These are phyloP conservation scores for Plodia interpunctella DNA, from an alignment of 1,140 invertebrate genomes.

Conservation along the genomic window DNA sequence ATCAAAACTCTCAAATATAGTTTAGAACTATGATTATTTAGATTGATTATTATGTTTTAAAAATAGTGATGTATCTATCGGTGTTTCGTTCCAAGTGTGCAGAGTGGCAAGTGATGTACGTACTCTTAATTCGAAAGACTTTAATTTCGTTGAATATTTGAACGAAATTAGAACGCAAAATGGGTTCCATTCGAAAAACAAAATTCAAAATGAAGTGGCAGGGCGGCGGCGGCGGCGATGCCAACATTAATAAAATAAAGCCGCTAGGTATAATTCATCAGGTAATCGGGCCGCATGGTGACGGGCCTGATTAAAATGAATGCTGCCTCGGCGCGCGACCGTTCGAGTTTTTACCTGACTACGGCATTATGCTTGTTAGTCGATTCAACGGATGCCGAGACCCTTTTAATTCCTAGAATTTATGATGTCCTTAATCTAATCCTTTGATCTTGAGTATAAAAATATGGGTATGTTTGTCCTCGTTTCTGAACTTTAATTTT, in stretches of 20 bases:
- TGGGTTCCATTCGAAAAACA: too few species aligned
- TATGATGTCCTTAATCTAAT: slow-evolving; percentile 23
- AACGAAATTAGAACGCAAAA: too few species aligned
- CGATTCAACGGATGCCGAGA: slow-evolving; percentile 8
- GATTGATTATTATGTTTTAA: too few species aligned
- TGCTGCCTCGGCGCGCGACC: slow-evolving; percentile 13
- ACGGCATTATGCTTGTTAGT: slow-evolving; percentile 28
- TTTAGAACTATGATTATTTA: too few species aligned
- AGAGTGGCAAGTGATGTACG: too few species aligned
- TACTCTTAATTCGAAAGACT: not conserved
- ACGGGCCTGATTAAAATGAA: slow-evolving; percentile 38
- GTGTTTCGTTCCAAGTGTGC: too few species aligned
- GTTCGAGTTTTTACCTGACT: slow-evolving; percentile 17
- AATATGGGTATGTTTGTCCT: too few species aligned
- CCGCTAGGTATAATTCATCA: slow-evolving; percentile 33
- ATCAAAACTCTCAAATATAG: too few species aligned
- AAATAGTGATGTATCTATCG: too few species aligned
- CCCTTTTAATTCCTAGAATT: slow-evolving; percentile 26
- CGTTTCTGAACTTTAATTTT: too few species aligned
- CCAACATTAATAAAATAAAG: slow-evolving; percentile 22
- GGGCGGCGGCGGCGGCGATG: too few species aligned
- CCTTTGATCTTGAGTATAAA: not conserved
- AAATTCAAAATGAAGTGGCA: too few species aligned
- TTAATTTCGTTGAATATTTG: not conserved
- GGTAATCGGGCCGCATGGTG: slow-evolving; percentile 26